These are phyloP conservation scores for Takifugu flavidus DNA, from an alignment of 2,113 vertebrate species.

Conservation along the genomic window DNA sequence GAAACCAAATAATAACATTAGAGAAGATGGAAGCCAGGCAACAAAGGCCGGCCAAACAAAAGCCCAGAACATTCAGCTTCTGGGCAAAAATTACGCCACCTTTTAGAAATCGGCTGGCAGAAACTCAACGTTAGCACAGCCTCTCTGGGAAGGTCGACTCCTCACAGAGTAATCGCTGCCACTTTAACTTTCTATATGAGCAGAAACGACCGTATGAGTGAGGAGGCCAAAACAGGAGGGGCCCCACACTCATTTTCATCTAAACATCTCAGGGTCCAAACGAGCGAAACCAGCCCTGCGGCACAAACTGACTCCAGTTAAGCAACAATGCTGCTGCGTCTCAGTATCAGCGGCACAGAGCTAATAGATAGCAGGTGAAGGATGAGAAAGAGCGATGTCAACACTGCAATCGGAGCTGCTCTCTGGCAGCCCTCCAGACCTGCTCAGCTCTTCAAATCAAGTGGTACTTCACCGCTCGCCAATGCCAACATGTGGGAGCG, in stretches of 20 bases:
- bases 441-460: slow-evolving; percentile 48
- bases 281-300: slow-evolving; percentile 23
- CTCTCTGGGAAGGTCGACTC: background rate
- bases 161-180: background rate
- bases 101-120: background rate
- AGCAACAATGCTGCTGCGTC: slow-evolving; percentile 28
- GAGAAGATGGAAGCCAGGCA: slow-evolving; percentile 42
- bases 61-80: background rate
- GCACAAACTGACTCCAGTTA: slow-evolving; percentile 8
- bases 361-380: slow-evolving; percentile 68
- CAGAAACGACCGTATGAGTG: background rate
- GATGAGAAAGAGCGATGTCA: slow-evolving; percentile 59
- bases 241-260: slow-evolving; percentile 8
- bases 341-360: slow-evolving; percentile 36
- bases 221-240: slow-evolving; percentile 14
- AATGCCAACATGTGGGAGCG: slow-evolving; percentile 15
- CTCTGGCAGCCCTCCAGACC: slow-evolving; percentile 52
- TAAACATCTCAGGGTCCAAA: slow-evolving; percentile 15
- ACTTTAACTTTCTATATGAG: too few relatives aligned
- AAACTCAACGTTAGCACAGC: background rate
- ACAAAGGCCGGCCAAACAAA: slow-evolving; percentile 28
- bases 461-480: slow-evolving; percentile 34
- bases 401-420: slow-evolving; percentile 54
- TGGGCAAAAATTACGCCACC: too few relatives aligned
- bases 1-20: slow-evolving; percentile 50